These are phyloP conservation scores for Trachelus troglodyta DNA, from an alignment of 2,888 invertebrate genomes.

Conservation along the genomic window DNA sequence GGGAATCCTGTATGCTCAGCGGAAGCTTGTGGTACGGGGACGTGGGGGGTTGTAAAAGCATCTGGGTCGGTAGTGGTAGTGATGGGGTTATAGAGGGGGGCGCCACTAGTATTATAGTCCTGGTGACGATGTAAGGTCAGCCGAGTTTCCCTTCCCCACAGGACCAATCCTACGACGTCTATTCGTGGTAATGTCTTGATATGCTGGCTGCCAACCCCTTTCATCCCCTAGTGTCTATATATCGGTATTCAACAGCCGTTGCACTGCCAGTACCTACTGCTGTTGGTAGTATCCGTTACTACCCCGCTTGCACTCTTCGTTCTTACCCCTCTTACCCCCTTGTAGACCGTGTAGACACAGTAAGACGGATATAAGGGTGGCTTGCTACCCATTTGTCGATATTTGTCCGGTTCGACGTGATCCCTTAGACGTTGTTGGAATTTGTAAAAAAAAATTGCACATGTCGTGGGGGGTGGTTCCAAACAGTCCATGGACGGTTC, in stretches of 20 bases:
- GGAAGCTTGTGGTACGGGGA: background rate
- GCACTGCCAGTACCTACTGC: background rate
- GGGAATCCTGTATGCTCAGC: background rate
- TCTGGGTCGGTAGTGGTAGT: background rate
- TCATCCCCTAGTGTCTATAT: background rate
- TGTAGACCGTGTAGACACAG: background rate
- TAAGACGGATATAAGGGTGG: background rate
- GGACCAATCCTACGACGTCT: constrained; percentile 7
- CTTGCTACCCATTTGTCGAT: background rate
- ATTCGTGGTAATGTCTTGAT: constrained; percentile 2
- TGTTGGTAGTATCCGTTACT: background rate
- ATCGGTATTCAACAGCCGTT: background rate
- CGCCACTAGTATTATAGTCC: background rate
- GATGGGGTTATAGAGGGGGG: background rate
- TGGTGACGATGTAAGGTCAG: background rate
- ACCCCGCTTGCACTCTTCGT: background rate
- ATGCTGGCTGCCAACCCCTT: background rate
- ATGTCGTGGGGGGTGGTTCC: background rate
- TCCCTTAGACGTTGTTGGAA: background rate
- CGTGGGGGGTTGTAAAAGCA: background rate
- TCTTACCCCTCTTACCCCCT: background rate
- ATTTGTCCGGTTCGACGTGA: background rate
- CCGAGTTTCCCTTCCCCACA: background rate
- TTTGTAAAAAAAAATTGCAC: background rate
- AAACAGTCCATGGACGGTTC: too few relatives aligned